A percentile compares a stretch with the other conserved stretches of the same genome.
phyloP scores from a whole-genome alignment of 1,140 invertebrate species.

The Phthorimaea operculella region DNA sequence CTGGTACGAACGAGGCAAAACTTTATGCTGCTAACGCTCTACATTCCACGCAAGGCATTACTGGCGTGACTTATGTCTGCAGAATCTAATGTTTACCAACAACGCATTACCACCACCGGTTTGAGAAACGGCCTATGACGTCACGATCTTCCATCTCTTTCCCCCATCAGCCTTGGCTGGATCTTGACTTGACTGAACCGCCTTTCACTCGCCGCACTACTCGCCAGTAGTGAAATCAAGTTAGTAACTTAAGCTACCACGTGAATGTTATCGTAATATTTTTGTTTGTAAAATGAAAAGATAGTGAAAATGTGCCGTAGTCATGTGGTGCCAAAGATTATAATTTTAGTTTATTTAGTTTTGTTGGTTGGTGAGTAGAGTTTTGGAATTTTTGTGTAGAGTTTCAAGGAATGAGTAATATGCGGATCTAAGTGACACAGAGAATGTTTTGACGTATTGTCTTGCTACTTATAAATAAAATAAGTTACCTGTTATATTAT shows the following conservation, averaged over 20 bases:
- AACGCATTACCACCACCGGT: neutral
- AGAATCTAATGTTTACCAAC: neutral
- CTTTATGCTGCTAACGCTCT: no score
- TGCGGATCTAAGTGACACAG: no score
- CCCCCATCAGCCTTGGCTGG: constrained; percentile 20
- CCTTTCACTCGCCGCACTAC: constrained; percentile 42
- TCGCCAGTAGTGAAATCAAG: neutral
- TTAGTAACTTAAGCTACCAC: neutral
- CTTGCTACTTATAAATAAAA: no score
- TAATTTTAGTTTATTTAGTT: constrained; percentile 28
- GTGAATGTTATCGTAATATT: neutral
- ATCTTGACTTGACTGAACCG: constrained; percentile 19
- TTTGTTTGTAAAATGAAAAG: neutral
- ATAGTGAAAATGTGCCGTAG: constrained; percentile 36
- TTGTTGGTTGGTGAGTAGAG: constrained; percentile 18
- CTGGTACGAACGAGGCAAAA: no score
- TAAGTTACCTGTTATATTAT: no score
- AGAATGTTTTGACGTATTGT: no score
- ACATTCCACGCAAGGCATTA: no score
- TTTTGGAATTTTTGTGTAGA: no score
- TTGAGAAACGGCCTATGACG: neutral
- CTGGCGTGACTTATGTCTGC: no score
- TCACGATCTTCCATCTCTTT: neutral
- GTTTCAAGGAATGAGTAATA: no score
- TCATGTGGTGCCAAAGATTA: constrained; percentile 43